phyloP scores from a whole-genome alignment of 2,797 vertebrate species.

The Enoplosus armatus region DNA sequence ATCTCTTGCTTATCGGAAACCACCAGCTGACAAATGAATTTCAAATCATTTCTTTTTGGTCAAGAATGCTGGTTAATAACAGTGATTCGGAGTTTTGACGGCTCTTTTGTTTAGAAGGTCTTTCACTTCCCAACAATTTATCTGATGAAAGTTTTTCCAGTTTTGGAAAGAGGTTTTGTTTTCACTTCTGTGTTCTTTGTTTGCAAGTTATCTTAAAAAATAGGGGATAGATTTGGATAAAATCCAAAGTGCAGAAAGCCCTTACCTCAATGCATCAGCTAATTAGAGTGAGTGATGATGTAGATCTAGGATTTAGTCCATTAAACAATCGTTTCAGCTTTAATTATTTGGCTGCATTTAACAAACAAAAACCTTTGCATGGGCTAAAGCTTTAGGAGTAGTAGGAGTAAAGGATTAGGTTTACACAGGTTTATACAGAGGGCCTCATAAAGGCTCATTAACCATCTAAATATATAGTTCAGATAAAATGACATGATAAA shows the following conservation, averaged over 20 bases:
- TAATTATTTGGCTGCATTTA: conserved; percentile 17
- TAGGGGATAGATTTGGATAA: not conserved
- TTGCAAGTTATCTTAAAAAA: not conserved
- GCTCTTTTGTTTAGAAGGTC: not conserved
- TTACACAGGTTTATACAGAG: too few relatives aligned
- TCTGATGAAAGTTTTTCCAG: not conserved
- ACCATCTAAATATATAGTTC: not conserved
- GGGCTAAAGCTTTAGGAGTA: not conserved
- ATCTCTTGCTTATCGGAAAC: conserved; percentile 86
- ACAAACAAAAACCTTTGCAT: conserved; percentile 1
- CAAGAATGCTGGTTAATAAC: conserved; percentile 24
- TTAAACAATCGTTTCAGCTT: not conserved
- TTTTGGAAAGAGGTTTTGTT: conserved; percentile 9
- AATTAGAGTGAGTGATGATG: conserved; percentile 25
- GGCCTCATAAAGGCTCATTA: conserved; percentile 3
- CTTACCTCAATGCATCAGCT: not conserved
- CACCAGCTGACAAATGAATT: conserved; percentile 85
- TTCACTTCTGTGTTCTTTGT: conserved; percentile 12
- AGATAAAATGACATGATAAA: not conserved
- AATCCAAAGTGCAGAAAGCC: not conserved
- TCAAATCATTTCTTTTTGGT: conserved; percentile 77
- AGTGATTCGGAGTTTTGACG: conserved; percentile 8
- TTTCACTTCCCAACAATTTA: not conserved
- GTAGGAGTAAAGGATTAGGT: not conserved
- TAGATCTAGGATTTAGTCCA: conserved; percentile 8